Conservation (phyloP, 2,888 invertebrate species). For the Synergus gifuensis region DNA sequence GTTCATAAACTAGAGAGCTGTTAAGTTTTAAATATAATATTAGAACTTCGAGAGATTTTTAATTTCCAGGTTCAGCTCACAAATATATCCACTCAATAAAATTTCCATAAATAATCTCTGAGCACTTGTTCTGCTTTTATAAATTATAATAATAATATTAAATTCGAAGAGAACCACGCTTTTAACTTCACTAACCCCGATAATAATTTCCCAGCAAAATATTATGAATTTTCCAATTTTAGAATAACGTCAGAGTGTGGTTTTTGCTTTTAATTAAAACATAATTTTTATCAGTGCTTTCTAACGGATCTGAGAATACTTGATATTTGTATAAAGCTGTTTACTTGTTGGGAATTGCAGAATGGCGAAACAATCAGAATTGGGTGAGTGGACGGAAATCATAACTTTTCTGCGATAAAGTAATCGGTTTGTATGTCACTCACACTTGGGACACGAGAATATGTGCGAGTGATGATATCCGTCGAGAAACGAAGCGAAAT, state of each 20-base stretch:
- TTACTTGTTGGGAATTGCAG: slow-evolving; percentile 4
- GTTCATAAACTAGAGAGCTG: no score
- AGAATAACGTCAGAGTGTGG: not conserved
- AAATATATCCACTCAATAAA: not conserved
- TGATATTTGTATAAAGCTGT: not conserved
- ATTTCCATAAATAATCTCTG: not conserved
- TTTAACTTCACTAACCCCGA: not conserved
- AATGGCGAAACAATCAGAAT: slow-evolving; percentile 32
- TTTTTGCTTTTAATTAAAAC: slow-evolving; percentile 22
- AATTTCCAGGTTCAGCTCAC: not conserved
- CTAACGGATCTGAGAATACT: not conserved
- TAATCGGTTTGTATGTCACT: slow-evolving; percentile 3
- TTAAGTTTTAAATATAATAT: no score
- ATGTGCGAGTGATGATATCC: not conserved
- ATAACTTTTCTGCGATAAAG: slow-evolving; percentile 35
- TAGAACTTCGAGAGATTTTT: not conserved
- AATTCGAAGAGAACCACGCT: not conserved
- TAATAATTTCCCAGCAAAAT: not conserved
- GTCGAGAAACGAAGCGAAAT: slow-evolving; percentile 18
- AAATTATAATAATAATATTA: not conserved
- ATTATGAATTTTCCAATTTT: not conserved
- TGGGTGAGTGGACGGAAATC: slow-evolving; percentile 21
- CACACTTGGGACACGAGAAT: not conserved
- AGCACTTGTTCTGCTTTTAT: not conserved
- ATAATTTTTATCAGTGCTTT: not conserved